Conservation (phyloP, 1,140 invertebrate genomes). For the Antheraea pernyi region DNA sequence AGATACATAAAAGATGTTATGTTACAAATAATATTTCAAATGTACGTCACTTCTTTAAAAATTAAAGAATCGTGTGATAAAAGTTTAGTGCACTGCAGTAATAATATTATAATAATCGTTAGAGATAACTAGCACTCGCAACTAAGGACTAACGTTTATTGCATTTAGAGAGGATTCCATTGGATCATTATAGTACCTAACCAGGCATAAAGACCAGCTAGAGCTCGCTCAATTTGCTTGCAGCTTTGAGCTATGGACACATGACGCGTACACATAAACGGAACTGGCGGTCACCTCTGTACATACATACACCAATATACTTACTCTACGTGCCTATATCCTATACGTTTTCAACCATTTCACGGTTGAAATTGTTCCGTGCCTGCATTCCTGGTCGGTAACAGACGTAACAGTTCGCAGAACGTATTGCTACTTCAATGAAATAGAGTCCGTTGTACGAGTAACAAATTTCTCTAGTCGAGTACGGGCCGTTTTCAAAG, state of each 20-base stretch:
- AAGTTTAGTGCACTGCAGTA: not conserved
- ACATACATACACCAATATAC: not conserved
- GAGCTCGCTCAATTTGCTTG: conserved; percentile 8
- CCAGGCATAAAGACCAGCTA: conserved; percentile 12
- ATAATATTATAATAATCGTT: conserved; percentile 2
- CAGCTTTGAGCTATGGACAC: conserved; percentile 9
- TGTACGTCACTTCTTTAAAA: too few species aligned
- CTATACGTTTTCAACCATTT: not conserved
- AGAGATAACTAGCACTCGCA: not conserved
- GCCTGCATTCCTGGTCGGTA: not conserved
- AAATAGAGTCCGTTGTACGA: not conserved
- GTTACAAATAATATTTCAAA: too few species aligned
- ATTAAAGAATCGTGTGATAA: not conserved
- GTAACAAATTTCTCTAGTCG: not conserved
- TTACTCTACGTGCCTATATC: not conserved
- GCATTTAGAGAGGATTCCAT: conserved; percentile 4
- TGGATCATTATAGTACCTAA: conserved; percentile 9
- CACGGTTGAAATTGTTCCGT: not conserved
- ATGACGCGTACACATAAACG: conserved; percentile 1
- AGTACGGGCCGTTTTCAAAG: not conserved
- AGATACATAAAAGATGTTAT: too few species aligned
- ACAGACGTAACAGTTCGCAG: not conserved
- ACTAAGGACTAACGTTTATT: not conserved
- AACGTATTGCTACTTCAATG: conserved; percentile 3
- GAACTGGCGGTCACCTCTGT: not conserved